Evolutionary conservation across 2,797 vertebrate species (phyloP).

Genomic region (Rhinophrynus dorsalis): DNA sequence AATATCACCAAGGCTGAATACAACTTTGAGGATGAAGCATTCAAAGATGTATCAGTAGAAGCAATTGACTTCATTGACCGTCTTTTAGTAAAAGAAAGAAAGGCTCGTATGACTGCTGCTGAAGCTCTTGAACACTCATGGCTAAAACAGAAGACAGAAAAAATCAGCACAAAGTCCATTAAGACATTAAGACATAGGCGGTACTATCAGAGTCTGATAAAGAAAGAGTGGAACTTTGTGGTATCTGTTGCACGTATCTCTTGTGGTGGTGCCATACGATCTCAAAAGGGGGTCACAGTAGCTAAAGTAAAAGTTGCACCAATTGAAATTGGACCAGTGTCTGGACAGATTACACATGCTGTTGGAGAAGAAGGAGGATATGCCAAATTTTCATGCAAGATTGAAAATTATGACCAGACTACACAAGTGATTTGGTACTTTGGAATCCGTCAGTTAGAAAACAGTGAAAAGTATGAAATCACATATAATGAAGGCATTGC

Average conservation of each 20-base stretch:
- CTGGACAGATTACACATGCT: constrained; percentile 86
- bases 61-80: constrained; percentile 94
- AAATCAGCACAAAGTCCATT: constrained; percentile 82
- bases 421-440: constrained; percentile 98
- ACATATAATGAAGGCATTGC: constrained; percentile 91
- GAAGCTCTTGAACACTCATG: constrained; percentile 89
- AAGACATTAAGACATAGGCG: constrained; percentile 88
- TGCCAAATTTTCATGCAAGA: constrained; percentile 86
- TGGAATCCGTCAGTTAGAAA: constrained; percentile 92
- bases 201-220: constrained; percentile 90
- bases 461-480: constrained; percentile 87
- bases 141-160: constrained; percentile 84
- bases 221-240: constrained; percentile 91
- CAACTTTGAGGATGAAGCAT: constrained; percentile 92
- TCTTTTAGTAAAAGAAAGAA: constrained; percentile 93
- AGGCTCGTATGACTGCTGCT: constrained; percentile 90
- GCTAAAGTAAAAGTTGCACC: constrained; percentile 96
- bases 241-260: constrained; percentile 91
- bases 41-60: constrained; percentile 86
- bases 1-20: constrained; percentile 94
- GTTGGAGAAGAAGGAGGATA: constrained; percentile 82
- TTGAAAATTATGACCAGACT: constrained; percentile 94
- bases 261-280: constrained; percentile 87
- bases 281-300: constrained; percentile 87
- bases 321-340: constrained; percentile 91